phyloP scores from a whole-genome alignment of 2,113 vertebrate genomes.

The Scomber colias region DNA sequence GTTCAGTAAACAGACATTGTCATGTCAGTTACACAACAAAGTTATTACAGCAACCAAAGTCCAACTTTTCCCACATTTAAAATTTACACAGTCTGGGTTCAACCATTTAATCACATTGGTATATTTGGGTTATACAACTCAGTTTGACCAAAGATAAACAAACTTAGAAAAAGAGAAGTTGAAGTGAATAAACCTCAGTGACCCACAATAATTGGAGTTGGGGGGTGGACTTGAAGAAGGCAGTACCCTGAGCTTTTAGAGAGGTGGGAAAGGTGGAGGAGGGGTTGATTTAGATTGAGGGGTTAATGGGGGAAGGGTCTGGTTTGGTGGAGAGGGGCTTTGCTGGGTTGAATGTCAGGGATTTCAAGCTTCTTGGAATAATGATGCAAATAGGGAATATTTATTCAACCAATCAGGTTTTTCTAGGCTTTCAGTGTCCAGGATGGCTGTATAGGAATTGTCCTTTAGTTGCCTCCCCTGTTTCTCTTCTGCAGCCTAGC shows the following conservation, averaged over 20 bases:
- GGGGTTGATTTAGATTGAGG: constrained; percentile 78
- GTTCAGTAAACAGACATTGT: no score
- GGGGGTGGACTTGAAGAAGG: constrained; percentile 37
- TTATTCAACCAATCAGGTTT: constrained; percentile 61
- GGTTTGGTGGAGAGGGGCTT: constrained; percentile 29
- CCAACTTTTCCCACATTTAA: not conserved
- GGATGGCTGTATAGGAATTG: constrained; percentile 1
- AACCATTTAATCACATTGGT: not conserved
- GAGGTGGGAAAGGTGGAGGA: constrained; percentile 73
- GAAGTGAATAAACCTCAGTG: constrained; percentile 52
- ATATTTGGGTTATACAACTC: not conserved
- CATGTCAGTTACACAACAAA: no score
- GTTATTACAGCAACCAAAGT: no score
- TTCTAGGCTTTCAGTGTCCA: not conserved
- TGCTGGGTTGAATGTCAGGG: constrained; percentile 63
- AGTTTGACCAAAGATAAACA: constrained; percentile 46
- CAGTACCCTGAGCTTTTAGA: constrained; percentile 37
- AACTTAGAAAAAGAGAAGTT: constrained; percentile 42
- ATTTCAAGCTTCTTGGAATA: constrained; percentile 59
- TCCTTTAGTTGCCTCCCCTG: not conserved
- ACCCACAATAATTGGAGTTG: constrained; percentile 54
- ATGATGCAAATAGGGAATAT: constrained; percentile 56
- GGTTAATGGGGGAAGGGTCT: constrained; percentile 60
- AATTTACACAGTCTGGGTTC: not conserved
- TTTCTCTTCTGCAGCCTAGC: constrained; percentile 19